Conservation (phyloP, 2,888 invertebrate species). For the Drymonia ruficornis region DNA sequence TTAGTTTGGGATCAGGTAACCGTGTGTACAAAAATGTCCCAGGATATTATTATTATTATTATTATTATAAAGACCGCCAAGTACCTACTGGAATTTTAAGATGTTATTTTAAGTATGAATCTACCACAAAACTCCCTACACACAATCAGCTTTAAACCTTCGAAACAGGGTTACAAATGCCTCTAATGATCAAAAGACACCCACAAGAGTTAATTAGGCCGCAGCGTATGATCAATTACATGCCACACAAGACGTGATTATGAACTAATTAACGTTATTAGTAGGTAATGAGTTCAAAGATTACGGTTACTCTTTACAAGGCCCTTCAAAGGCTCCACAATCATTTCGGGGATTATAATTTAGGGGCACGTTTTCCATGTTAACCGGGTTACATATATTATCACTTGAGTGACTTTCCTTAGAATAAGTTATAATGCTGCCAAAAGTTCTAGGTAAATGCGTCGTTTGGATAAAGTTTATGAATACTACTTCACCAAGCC, state of each 20-base stretch:
- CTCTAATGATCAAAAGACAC: constrained; percentile 1
- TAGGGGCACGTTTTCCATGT: neutral
- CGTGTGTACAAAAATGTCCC: no score
- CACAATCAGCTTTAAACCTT: neutral
- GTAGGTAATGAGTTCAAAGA: constrained; percentile 19
- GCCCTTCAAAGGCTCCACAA: neutral
- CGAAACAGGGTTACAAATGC: constrained; percentile 1
- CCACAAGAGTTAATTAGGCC: constrained; percentile 29
- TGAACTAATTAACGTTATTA: constrained; percentile 31
- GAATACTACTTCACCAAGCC: no score
- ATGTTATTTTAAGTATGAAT: neutral
- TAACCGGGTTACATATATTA: no score
- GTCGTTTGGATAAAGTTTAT: no score
- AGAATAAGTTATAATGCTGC: no score
- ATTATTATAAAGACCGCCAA: neutral
- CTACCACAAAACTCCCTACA: neutral
- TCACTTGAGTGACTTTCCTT: no score
- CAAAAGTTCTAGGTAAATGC: no score
- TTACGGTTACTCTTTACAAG: constrained; percentile 10
- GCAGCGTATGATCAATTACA: constrained; percentile 38
- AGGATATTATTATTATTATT: no score
- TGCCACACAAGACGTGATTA: constrained; percentile 29
- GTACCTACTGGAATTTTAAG: neutral
- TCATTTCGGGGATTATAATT: neutral
- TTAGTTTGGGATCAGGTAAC: no score